Evolutionary conservation across 1,140 invertebrate genomes (phyloP).

Genomic region (Leptinotarsa undecemlineata): DNA sequence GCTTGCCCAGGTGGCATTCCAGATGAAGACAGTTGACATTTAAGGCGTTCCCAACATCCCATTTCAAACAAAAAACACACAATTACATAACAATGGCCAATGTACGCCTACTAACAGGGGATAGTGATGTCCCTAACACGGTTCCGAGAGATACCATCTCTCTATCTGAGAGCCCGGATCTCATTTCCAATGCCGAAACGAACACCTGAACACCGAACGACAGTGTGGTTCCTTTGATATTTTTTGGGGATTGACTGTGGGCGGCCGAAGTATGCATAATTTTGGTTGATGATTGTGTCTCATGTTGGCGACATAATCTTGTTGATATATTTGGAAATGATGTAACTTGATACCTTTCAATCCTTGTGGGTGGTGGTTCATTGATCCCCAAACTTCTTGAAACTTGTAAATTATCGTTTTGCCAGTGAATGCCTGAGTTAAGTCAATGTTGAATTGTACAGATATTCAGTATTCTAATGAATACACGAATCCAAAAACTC

Average conservation of each 20-base stretch:
- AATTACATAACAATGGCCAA: slow-evolving; percentile 55
- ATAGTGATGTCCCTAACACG: slow-evolving; percentile 54
- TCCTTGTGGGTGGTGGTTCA: too few relatives aligned
- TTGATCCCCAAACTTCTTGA: too few relatives aligned
- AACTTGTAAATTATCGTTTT: too few relatives aligned
- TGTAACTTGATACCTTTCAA: neutral
- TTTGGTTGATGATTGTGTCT: neutral
- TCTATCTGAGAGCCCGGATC: slow-evolving; percentile 46
- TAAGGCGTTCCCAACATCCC: slow-evolving; percentile 52
- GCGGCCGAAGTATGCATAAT: slow-evolving; percentile 12
- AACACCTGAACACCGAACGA: slow-evolving; percentile 44
- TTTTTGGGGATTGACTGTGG: neutral
- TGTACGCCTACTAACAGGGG: slow-evolving; percentile 55
- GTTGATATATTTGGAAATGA: neutral
- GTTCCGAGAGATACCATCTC: slow-evolving; percentile 48
- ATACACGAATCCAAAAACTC: too few relatives aligned
- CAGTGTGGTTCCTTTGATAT: slow-evolving; percentile 26
- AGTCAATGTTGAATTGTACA: too few relatives aligned
- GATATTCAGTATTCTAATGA: too few relatives aligned
- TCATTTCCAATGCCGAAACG: slow-evolving; percentile 46
- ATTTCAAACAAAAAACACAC: slow-evolving; percentile 55
- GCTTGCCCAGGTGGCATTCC: slow-evolving; percentile 48
- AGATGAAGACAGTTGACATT: slow-evolving; percentile 52
- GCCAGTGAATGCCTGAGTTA: too few relatives aligned
- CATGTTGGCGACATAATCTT: neutral